These are phyloP conservation scores for Heliconius nattereri DNA, from an alignment of 1,140 invertebrate genomes.

Conservation along the genomic window DNA sequence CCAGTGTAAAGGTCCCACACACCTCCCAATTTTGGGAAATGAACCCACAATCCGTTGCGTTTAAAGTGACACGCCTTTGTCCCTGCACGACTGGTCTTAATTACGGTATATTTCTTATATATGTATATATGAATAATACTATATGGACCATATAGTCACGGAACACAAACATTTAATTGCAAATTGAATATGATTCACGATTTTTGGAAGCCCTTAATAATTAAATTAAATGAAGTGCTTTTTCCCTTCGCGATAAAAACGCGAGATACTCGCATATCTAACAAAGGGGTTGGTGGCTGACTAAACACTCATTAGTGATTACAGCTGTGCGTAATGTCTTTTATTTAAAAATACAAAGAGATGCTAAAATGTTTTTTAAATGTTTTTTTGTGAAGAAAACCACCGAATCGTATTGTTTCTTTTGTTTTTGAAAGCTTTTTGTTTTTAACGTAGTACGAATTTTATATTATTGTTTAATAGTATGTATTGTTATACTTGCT, in stretches of 20 bases:
- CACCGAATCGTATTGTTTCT: not conserved
- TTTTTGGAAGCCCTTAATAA: constrained; percentile 41
- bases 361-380: not conserved
- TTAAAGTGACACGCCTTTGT: no score
- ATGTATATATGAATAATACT: no score
- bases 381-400: not conserved
- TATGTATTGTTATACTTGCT: no score
- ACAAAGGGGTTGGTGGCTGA: constrained; percentile 47
- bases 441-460: not conserved
- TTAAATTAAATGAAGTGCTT: constrained; percentile 50
- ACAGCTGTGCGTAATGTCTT: constrained; percentile 42
- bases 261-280: constrained; percentile 40
- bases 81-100: no score
- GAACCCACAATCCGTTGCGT: no score
- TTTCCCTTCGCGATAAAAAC: constrained; percentile 46
- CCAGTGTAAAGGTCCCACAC: no score
- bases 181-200: constrained; percentile 50
- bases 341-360: constrained; percentile 23
- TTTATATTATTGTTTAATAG: not conserved
- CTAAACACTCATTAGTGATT: constrained; percentile 47
- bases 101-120: no score
- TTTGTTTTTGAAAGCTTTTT: not conserved
- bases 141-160: not conserved
- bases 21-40: no score
- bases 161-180: constrained; percentile 19